Conservation (phyloP, 2,888 invertebrate genomes). For the Agrochola litura region DNA sequence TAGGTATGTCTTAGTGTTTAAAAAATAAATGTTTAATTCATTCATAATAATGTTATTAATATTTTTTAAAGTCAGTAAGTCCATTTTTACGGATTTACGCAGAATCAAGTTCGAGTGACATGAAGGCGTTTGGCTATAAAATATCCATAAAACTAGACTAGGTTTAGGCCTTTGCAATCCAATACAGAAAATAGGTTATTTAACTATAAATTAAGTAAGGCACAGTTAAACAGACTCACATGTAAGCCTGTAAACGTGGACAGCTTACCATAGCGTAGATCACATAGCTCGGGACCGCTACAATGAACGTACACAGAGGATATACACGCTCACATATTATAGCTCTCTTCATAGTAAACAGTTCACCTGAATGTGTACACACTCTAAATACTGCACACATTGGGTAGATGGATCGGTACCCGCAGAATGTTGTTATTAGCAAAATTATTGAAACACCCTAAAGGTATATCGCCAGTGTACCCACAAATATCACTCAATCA, state of each 20-base stretch:
- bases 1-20: background rate
- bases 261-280: constrained; percentile 12
- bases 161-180: background rate
- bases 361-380: constrained; percentile 2
- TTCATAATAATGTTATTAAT: background rate
- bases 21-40: background rate
- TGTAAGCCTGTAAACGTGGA: constrained; percentile 21
- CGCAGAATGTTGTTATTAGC: background rate
- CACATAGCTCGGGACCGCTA: background rate
- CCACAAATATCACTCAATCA: too few species aligned
- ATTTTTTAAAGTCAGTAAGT: background rate
- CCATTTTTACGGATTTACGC: background rate
- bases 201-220: background rate
- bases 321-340: background rate
- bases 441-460: background rate
- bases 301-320: constrained; percentile 16
- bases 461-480: background rate
- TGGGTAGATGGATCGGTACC: background rate
- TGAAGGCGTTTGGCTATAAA: background rate
- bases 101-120: background rate
- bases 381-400: constrained; percentile 3
- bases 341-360: background rate
- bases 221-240: background rate
- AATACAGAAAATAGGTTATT: background rate
- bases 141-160: background rate